These are phyloP conservation scores for Papilio dardanus DNA, from an alignment of 1,140 invertebrate genomes.

Conservation along the genomic window DNA sequence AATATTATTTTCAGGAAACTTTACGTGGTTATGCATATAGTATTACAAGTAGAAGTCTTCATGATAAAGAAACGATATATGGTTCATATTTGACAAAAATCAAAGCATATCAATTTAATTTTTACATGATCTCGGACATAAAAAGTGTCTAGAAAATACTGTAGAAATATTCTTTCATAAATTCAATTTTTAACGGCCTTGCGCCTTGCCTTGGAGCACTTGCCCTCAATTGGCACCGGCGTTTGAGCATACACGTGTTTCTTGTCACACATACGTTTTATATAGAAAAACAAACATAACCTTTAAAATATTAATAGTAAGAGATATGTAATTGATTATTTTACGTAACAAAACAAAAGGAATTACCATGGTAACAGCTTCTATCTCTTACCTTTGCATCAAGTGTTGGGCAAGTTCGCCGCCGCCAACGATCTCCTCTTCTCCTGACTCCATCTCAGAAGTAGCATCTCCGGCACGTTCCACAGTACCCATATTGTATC, in stretches of 20 bases:
- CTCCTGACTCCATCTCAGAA: slow-evolving; percentile 75
- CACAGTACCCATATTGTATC: slow-evolving; percentile 72
- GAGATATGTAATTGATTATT: not conserved
- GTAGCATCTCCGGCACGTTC: slow-evolving; percentile 74
- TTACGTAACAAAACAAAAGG: slow-evolving; percentile 21
- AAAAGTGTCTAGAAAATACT: not conserved
- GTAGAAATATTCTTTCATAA: not conserved
- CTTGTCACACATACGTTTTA: not conserved
- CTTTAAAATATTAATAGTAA: not conserved
- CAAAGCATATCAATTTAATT: no score
- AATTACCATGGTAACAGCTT: slow-evolving; percentile 28
- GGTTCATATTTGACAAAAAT: no score
- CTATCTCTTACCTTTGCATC: slow-evolving; percentile 64
- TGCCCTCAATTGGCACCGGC: slow-evolving; percentile 36
- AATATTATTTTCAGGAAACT: not conserved
- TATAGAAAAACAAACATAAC: slow-evolving; percentile 10
- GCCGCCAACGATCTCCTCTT: slow-evolving; percentile 72
- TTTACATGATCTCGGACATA: no score
- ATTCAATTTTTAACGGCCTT: not conserved
- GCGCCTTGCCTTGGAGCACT: not conserved
- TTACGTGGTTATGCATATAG: no score
- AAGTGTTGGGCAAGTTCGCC: slow-evolving; percentile 72
- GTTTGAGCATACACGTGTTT: slow-evolving; percentile 35
- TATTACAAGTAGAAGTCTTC: no score
- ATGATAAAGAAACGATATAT: no score